Evolutionary conservation across 1,140 invertebrate genomes (phyloP).

Genomic region (Megalopta genalis): DNA sequence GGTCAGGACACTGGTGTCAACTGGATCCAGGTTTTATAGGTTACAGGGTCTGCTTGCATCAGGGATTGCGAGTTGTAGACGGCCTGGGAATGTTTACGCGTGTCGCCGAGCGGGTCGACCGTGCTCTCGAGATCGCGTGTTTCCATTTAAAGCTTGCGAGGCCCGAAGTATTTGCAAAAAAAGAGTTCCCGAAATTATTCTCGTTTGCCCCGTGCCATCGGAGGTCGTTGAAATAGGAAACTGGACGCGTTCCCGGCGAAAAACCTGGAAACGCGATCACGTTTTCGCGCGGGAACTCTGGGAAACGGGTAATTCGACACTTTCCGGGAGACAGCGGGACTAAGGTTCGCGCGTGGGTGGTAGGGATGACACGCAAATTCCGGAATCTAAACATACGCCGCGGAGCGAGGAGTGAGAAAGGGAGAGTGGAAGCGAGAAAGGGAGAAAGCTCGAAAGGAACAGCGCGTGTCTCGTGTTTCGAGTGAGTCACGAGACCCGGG

Average conservation of each 20-base stretch:
- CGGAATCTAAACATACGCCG: constrained; percentile 74
- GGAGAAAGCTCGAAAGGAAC: constrained; percentile 28
- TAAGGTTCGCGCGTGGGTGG: constrained; percentile 52
- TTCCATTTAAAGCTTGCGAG: too few relatives aligned
- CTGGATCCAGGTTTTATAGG: constrained; percentile 34
- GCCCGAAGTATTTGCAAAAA: too few relatives aligned
- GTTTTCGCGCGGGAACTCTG: constrained; percentile 20
- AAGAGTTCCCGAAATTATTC: too few relatives aligned
- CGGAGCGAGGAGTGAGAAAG: not conserved
- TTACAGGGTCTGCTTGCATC: constrained; percentile 14
- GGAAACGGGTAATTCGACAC: constrained; percentile 68
- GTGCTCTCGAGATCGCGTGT: too few relatives aligned
- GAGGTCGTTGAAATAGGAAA: too few relatives aligned
- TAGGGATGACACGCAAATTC: constrained; percentile 65
- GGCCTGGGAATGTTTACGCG: too few relatives aligned
- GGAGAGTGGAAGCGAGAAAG: constrained; percentile 11
- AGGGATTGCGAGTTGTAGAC: not conserved
- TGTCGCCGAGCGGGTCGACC: too few relatives aligned
- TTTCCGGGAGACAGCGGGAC: constrained; percentile 48
- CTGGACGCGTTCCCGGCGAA: too few relatives aligned
- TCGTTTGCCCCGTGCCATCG: too few relatives aligned
- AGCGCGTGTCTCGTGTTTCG: constrained; percentile 52
- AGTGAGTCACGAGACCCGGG: constrained; percentile 41
- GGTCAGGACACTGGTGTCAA: constrained; percentile 23
- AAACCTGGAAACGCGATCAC: not conserved